Evolutionary conservation across 2,797 vertebrate genomes (phyloP), one percentile per base, ranked within the genome.

Genomic region (Thalassophryne amazonica): DNA sequence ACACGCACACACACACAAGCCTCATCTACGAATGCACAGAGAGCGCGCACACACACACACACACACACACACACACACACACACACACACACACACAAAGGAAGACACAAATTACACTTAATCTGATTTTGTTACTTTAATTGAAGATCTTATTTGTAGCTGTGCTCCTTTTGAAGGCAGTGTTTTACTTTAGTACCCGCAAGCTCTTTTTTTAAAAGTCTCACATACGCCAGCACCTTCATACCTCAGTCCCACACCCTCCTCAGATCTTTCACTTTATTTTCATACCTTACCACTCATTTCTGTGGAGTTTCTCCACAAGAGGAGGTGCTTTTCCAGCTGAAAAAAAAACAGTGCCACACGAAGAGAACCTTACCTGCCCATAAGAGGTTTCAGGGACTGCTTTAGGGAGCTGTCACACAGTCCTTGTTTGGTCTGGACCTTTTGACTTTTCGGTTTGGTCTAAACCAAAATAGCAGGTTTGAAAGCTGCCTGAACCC

Each of bases 1-100:
- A 50, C 82, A 73, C 73, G 87, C 83, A 85, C 91, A 39, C 22
- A 59, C 35, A 59, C 37, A 55, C 41, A 81, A 89, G 67, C 80
- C 90, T 91, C 86, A 88, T 91, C 91, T 91, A 86, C 89, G 90
- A 84, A 90, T 48, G 39, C 45, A 71, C 67, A 59, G 47, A 53
- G 35, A 70, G 47, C 69, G 78, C 38, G 53, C 51, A 39, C 55
- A 57, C 41, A n/a, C n/a, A n/a, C n/a, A n/a, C n/a, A 53, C 41
- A 45, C 46, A 47, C 62, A 23, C 29, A 45, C 29, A 22, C 40
- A 30, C 40, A 43, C 70, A 47, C 69, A 78, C 38, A 53, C 51
- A 39, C 55, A 57, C 41, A 60, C 33, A 57, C 25, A 53, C 21
- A 11, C 38, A 40, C 36, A 49, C 22, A 48, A 54, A 34, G 31